Evolutionary conservation across 92 coral and sea anemone species (phyloP), one percentile per base, ranked within the genome.

Genomic region (Paragorgia papillata): DNA sequence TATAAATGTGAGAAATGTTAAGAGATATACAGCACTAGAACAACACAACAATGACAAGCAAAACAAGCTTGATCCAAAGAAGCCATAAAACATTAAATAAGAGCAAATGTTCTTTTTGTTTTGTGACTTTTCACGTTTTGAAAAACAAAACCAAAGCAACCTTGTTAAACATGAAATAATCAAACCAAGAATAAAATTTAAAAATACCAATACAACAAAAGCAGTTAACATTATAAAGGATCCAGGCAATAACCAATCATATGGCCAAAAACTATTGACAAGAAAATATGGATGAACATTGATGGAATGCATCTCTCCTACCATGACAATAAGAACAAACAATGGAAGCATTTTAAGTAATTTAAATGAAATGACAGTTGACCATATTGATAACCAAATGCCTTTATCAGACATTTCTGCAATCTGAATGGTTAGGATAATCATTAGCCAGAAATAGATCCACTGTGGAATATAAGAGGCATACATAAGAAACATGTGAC

Each of bases 351-450:
- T 43, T 26, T 18, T 30, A 29, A 30, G 32, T 3, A 70, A 19
- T 49, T 49, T 12, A 10, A 6, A 3, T 7, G 77, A 50, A 20
- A 53, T 50, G 19, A 70, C 15, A 32, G 29, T 29, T 53, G 77
- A 70, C 77, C 62, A 94, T 85, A 89, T 82, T 22, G 97, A 88
- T 29, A 75, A 86, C 75, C 95, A 88, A 27, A 73, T 57, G 54
- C 79, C 83, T 13, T 76, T 69, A 58, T 62, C 65, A 13, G 83
- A 87, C 61, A 90, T 21, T 43, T 89, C 79, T 27, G 90, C 88
- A 24, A 94, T 71, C 74, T 94, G 97, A 96, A 92, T 88, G 28
- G 91, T 86, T 62, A 94, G 77, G 46, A 94, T 89, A 17, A 86
- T 66, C 64, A 91, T 59, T 32, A 94, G 71, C 85, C 92, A 33